These are phyloP conservation scores for Drosophila asahinai DNA, from an alignment of 1,140 invertebrate species.

Conservation along the genomic window DNA sequence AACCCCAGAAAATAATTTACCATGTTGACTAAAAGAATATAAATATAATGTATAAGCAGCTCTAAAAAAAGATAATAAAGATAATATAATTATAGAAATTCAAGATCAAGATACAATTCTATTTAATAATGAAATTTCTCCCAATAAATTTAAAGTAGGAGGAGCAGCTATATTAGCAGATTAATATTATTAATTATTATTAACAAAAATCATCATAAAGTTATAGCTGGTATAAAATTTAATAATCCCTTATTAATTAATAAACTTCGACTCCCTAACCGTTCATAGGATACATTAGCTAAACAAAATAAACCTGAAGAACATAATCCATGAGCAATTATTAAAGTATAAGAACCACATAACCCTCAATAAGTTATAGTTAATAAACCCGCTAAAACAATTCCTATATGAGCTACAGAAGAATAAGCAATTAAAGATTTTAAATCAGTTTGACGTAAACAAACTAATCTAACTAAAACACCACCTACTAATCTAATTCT, in stretches of 20 bases:
- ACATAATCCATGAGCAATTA: conserved; percentile 89
- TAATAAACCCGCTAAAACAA: conserved; percentile 85
- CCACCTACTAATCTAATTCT: conserved; percentile 87
- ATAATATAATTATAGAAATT: conserved; percentile 85
- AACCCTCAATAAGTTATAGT: conserved; percentile 85
- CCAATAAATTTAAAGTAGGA: conserved; percentile 85
- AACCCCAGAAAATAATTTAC: conserved; percentile 83
- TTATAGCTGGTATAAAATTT: conserved; percentile 85
- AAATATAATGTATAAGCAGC: conserved; percentile 85
- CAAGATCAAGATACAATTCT: conserved; percentile 86
- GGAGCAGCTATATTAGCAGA: conserved; percentile 85
- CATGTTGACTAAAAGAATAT: conserved; percentile 87
- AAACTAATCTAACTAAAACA: conserved; percentile 87
- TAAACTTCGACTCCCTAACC: conserved; percentile 80
- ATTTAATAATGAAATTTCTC: conserved; percentile 88
- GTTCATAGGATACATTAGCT: conserved; percentile 88
- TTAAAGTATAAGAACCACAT: conserved; percentile 86
- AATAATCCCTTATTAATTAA: conserved; percentile 85
- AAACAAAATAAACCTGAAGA: conserved; percentile 90
- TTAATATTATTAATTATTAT: too few species aligned
- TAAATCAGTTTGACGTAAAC: conserved; percentile 86
- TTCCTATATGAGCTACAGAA: conserved; percentile 57
- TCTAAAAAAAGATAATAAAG: conserved; percentile 85
- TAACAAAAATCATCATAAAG: conserved; percentile 88
- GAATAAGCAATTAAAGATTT: conserved; percentile 62